phyloP scores from a whole-genome alignment of 2,113 vertebrate species.

The Cyprinus carpio region DNA sequence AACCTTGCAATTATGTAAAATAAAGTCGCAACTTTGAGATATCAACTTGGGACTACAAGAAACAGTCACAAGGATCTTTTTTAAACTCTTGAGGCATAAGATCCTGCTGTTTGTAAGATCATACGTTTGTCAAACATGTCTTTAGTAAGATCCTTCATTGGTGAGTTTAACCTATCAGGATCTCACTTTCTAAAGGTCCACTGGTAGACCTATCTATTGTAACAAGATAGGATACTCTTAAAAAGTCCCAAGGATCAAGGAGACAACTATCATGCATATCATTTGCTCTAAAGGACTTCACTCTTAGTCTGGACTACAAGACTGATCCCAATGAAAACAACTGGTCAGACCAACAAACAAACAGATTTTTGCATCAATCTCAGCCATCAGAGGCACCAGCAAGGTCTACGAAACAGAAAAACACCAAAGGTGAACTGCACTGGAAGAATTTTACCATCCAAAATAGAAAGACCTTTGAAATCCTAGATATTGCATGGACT shows the following conservation, averaged over 20 bases:
- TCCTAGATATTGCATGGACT: background rate
- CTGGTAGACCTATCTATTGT: background rate
- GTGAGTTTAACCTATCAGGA: background rate
- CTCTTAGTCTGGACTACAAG: background rate
- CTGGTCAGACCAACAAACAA: background rate
- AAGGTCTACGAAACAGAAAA: background rate
- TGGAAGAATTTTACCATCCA: background rate
- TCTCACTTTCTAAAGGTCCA: background rate
- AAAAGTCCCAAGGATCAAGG: background rate
- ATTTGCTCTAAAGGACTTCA: background rate
- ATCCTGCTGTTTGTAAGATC: background rate
- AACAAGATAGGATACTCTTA: background rate
- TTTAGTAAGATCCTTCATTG: background rate
- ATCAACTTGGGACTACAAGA: background rate
- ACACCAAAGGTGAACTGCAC: background rate
- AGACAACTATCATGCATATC: background rate
- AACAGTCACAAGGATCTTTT: background rate
- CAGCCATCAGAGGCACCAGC: background rate
- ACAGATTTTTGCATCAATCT: background rate
- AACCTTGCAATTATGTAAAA: background rate
- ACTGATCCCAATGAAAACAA: background rate
- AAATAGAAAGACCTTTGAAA: slow-evolving; percentile 1
- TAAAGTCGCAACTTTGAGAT: background rate
- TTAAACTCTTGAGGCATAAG: background rate
- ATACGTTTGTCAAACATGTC: background rate